Percentiles rank a stretch among this genome's conserved stretches.
phyloP scores from a whole-genome alignment of 2,113 vertebrate species.

The Corythornis madagascariensis region DNA sequence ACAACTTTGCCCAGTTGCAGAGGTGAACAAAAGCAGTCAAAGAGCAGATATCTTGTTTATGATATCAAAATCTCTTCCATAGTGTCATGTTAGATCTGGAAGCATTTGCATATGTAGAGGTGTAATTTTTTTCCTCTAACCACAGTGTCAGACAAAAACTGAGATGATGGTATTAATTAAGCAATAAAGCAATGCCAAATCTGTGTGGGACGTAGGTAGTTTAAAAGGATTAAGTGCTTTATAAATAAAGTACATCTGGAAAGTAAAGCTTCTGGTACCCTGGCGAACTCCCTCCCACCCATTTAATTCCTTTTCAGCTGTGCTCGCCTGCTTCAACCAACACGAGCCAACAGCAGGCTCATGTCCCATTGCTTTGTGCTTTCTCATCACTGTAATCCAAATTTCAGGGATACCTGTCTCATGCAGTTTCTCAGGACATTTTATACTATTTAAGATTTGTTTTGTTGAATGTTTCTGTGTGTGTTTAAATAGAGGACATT shows the following conservation, averaged over 20 bases:
- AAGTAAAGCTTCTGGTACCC: constrained; percentile 35
- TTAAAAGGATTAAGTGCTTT: constrained; percentile 26
- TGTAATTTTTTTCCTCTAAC: background rate
- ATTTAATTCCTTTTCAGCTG: background rate
- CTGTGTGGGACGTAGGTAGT: constrained; percentile 41
- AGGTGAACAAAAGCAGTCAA: background rate
- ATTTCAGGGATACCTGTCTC: background rate
- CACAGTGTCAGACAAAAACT: background rate
- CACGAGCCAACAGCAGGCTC: background rate
- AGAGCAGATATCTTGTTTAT: background rate
- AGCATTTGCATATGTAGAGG: background rate
- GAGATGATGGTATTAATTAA: constrained; percentile 47
- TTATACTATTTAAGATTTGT: constrained; percentile 5
- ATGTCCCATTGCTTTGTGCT: fast-evolving
- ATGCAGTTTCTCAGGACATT: background rate
- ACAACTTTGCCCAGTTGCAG: background rate
- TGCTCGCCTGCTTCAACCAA: background rate
- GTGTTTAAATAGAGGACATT: constrained; percentile 55
- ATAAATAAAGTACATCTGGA: constrained; percentile 62
- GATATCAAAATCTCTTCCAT: background rate
- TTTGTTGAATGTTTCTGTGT: background rate
- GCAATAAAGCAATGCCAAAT: constrained; percentile 11
- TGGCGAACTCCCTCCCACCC: background rate
- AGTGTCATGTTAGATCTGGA: background rate
- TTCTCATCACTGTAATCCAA: background rate